These are phyloP conservation scores for Hirudinaria manillensis DNA, from an alignment of 2,888 invertebrate genomes.

Conservation along the genomic window DNA sequence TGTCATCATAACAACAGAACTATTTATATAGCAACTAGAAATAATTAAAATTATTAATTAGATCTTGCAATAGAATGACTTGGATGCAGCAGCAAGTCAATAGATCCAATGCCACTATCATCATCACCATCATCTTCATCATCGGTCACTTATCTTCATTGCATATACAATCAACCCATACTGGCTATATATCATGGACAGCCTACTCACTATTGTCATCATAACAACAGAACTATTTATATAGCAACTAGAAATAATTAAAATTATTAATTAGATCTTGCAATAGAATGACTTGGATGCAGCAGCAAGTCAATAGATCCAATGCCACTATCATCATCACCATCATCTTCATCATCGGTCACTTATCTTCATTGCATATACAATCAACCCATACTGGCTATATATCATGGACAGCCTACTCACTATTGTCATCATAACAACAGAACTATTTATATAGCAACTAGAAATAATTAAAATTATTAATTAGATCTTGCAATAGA, in stretches of 20 bases:
- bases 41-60: too few species aligned
- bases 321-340: constrained; percentile 14
- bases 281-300: too few species aligned
- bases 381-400: neutral
- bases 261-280: too few species aligned
- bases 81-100: too few species aligned
- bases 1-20: neutral
- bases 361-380: neutral
- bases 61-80: too few species aligned
- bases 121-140: constrained; percentile 11
- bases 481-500: too few species aligned
- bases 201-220: constrained; percentile 4
- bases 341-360: constrained; percentile 4
- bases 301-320: too few species aligned
- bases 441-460: neutral
- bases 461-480: too few species aligned
- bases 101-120: constrained; percentile 7
- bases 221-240: neutral
- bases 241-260: too few species aligned
- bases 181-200: neutral
- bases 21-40: too few species aligned
- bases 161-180: neutral
- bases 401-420: neutral
- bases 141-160: neutral
- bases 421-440: constrained; percentile 1